These are phyloP conservation scores for Muscidifurax raptorellus DNA, from an alignment of 1,140 invertebrate genomes.

Conservation along the genomic window DNA sequence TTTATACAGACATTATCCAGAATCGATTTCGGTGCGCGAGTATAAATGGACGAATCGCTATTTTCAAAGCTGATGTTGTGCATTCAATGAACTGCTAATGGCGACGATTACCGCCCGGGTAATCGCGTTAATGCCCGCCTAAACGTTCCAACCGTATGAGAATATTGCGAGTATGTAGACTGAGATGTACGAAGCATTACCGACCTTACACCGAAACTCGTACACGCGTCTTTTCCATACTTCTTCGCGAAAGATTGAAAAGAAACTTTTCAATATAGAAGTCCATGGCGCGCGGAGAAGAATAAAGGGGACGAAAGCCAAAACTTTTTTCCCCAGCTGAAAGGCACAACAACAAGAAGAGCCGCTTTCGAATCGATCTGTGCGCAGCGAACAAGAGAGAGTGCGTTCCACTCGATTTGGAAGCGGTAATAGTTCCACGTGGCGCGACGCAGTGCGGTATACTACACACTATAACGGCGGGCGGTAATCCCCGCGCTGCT, in stretches of 20 bases:
- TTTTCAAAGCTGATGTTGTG: background rate
- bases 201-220: too few relatives aligned
- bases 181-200: background rate
- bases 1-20: background rate
- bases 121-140: background rate
- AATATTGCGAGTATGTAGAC: background rate
- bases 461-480: slow-evolving; percentile 50
- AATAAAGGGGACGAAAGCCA: background rate
- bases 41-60: background rate
- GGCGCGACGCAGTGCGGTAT: slow-evolving; percentile 62
- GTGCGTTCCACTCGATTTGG: slow-evolving; percentile 38
- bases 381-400: background rate
- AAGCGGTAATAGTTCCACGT: slow-evolving; percentile 56
- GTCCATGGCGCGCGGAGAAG: background rate
- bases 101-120: background rate
- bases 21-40: background rate
- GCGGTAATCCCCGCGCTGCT: slow-evolving; percentile 10
- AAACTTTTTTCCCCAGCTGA: background rate
- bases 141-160: background rate
- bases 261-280: slow-evolving; percentile 39
- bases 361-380: background rate
- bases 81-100: background rate
- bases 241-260: slow-evolving; percentile 25
- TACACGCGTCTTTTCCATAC: background rate
- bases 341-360: background rate